These are phyloP conservation scores for Astur gentilis DNA, from an alignment of 2,113 vertebrate genomes.

Conservation along the genomic window DNA sequence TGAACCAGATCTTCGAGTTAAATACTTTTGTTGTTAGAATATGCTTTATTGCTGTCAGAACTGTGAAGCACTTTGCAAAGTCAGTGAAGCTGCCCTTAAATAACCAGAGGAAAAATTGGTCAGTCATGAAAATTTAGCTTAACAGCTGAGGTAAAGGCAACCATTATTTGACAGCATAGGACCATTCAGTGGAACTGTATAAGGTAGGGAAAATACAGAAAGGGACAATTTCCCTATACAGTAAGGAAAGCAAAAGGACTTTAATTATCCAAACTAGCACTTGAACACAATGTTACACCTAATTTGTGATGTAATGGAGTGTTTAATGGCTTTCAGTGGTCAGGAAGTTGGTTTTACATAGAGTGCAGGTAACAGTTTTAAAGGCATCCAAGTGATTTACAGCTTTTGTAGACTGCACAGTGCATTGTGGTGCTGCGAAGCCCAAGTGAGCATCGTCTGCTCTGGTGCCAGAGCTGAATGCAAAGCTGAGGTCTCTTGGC, in stretches of 20 bases:
- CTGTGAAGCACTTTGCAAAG: background rate
- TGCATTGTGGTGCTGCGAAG: background rate
- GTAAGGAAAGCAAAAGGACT: background rate
- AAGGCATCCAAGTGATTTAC: background rate
- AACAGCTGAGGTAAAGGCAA: background rate
- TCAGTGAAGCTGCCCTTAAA: background rate
- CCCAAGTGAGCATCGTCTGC: accelerated
- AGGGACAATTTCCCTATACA: background rate
- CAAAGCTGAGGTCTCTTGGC: background rate
- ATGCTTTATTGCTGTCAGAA: background rate
- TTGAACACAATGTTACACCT: background rate
- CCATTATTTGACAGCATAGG: background rate
- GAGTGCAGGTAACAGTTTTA: background rate
- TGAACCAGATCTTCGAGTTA: background rate
- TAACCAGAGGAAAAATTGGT: background rate
- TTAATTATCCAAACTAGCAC: background rate
- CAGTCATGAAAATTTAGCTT: background rate
- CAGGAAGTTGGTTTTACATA: conserved; percentile 21
- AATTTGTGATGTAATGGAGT: background rate
- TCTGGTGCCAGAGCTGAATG: background rate
- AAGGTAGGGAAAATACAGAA: background rate
- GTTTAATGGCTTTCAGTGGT: conserved; percentile 27
- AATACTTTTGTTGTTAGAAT: background rate
- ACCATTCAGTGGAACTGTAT: background rate
- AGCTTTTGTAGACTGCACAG: background rate